Percentiles rank a stretch among this genome's conserved stretches.
Evolutionary conservation across 2,113 vertebrate species (phyloP).

Genomic region (Porphyrio hochstetteri): DNA sequence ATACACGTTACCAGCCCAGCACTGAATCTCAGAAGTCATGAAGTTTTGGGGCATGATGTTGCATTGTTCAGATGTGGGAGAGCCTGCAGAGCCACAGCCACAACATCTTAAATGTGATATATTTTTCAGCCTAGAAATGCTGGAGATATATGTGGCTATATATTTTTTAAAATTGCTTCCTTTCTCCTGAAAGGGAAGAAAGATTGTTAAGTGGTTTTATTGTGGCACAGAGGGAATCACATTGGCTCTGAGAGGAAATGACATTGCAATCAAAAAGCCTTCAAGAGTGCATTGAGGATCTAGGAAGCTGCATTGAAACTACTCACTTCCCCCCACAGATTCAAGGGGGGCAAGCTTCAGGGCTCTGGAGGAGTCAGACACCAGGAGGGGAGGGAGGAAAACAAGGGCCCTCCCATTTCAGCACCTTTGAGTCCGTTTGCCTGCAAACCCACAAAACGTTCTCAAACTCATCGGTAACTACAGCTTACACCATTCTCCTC

Average conservation of each 20-base stretch:
- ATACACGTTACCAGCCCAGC: not conserved
- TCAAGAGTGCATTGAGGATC: not conserved
- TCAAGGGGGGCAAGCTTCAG: not conserved
- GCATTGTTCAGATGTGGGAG: not conserved
- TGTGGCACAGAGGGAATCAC: constrained; percentile 17
- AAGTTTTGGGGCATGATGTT: not conserved
- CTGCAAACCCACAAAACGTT: not conserved
- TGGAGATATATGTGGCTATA: not conserved
- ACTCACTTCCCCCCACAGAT: accelerated
- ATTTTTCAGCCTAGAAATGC: not conserved
- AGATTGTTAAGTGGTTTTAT: constrained; percentile 31
- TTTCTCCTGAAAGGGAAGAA: constrained; percentile 33
- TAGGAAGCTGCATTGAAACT: not conserved
- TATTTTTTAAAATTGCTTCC: not conserved
- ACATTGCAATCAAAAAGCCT: not conserved
- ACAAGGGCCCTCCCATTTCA: not conserved
- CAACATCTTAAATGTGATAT: not conserved
- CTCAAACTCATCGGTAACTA: not conserved
- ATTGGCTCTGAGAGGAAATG: constrained; percentile 8
- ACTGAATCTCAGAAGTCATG: not conserved
- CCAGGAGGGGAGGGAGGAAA: not conserved
- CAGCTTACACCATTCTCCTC: not conserved
- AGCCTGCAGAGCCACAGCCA: not conserved
- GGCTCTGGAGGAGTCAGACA: not conserved
- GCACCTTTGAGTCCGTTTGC: not conserved